Base-by-base conservation (phyloP, 1,140 invertebrate genomes). In the Rhyacophila brunnea region DNA sequence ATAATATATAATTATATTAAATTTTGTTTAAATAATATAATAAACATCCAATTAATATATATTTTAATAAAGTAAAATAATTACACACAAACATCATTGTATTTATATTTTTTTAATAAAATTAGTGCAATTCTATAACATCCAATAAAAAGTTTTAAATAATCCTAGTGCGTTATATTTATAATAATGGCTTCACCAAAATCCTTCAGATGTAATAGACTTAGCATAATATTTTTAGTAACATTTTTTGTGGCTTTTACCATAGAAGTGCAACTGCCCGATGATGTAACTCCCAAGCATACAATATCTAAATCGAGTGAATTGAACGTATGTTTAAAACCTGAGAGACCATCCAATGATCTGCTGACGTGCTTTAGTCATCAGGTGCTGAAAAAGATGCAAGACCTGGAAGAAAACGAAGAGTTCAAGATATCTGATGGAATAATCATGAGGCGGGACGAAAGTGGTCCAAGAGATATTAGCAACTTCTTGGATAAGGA, bases 401-500 rank as follows among this genome's bases (percentile, higher is more conserved):
- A 85, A 66, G 73, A 79, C 15, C 80, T 86, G 47, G 84, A 89
- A 63, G 83, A 85, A 56, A 71, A 78, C 0, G 84, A 88, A 4
- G 78, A 83, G 36, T 82, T 88, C 50, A 82, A 83, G 66, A 80
- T 90, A 44, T 80, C 80, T 6, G 80, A 78, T 42, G 84, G 84
- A 15, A 73, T 87, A 9, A 77, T 77, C 15, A 77, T 85, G 49
- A 75, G 80, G 0, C 78, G 79, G 65, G 80, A 83, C 69, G 83
- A 84, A 23, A 77, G 78, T 50, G 74, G 80, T 54, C 71, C 78
- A 51, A 70, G 80, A 66, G 70, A 81, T 72, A 64, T 77, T 66
- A 78, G 75, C 62, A 83, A 80, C 68, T 82, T 83, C 62, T 73
- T 86, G 47, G 86, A 89, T 63, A 86, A 84, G 51, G 86, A 90